Evolutionary conservation across 30 jellyfish, hydroid and myxozoan genomes (phyloP).

Genomic region (Pseudorhiza aurosa): DNA sequence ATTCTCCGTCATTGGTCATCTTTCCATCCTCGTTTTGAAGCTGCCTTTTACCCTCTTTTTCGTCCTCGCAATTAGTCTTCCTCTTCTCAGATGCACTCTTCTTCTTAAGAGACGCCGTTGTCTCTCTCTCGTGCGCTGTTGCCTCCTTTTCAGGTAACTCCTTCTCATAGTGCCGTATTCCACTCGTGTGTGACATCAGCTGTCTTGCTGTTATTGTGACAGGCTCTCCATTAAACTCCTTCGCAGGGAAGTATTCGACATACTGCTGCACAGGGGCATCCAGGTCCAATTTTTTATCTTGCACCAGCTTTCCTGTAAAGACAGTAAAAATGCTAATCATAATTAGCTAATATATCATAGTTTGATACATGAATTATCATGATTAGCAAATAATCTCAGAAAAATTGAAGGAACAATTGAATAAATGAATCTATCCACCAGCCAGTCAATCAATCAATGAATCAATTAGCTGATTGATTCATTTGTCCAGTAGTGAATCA

Average conservation of each 20-base stretch:
- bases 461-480: no score
- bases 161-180: conserved; percentile 65
- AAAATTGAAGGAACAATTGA: no score
- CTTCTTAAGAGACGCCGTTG: neutral
- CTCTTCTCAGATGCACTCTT: neutral
- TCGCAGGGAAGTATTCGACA: conserved; percentile 70
- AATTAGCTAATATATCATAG: no score
- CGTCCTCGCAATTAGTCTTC: neutral
- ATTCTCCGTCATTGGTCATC: conserved; percentile 4
- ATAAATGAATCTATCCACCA: no score
- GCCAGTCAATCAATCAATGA: no score
- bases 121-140: neutral
- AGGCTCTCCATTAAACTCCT: conserved; percentile 37
- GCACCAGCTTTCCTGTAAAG: conserved; percentile 60
- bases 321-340: neutral
- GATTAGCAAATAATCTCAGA: no score
- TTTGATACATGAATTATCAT: no score
- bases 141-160: conserved; percentile 16
- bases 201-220: conserved; percentile 51
- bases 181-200: conserved; percentile 79
- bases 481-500: no score
- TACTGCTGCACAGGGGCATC: conserved; percentile 65
- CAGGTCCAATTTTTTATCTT: conserved; percentile 53
- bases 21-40: neutral
- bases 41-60: neutral